phyloP scores from a whole-genome alignment of 2,113 vertebrate genomes.

The Petaurus breviceps region DNA sequence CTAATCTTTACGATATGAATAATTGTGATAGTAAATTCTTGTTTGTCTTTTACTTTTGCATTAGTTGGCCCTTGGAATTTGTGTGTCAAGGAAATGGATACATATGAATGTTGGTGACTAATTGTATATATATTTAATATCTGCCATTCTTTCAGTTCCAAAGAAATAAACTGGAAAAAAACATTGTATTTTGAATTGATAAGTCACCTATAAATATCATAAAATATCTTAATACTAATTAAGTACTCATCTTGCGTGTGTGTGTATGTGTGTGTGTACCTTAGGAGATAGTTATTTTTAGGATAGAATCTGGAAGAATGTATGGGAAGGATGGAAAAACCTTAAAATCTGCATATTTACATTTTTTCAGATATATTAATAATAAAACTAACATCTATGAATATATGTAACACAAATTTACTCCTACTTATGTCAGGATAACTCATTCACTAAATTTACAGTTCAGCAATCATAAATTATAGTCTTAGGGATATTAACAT shows the following conservation, averaged over 20 bases:
- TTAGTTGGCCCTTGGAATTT: background rate
- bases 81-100: background rate
- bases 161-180: background rate
- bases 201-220: background rate
- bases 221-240: background rate
- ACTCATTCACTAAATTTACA: background rate
- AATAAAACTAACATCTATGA: background rate
- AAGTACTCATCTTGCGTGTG: background rate
- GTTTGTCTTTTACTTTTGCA: conserved; percentile 14
- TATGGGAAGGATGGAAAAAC: background rate
- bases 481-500: background rate
- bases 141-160: background rate
- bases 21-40: background rate
- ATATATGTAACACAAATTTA: background rate
- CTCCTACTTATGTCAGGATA: background rate
- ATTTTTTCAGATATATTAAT: background rate
- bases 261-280: background rate
- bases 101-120: background rate
- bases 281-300: background rate
- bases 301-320: background rate
- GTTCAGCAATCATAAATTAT: background rate
- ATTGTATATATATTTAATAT: background rate
- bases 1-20: conserved; percentile 17
- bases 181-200: background rate
- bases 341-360: background rate